Conservation (phyloP, 1,140 invertebrate genomes). For the Magallana gigas region DNA sequence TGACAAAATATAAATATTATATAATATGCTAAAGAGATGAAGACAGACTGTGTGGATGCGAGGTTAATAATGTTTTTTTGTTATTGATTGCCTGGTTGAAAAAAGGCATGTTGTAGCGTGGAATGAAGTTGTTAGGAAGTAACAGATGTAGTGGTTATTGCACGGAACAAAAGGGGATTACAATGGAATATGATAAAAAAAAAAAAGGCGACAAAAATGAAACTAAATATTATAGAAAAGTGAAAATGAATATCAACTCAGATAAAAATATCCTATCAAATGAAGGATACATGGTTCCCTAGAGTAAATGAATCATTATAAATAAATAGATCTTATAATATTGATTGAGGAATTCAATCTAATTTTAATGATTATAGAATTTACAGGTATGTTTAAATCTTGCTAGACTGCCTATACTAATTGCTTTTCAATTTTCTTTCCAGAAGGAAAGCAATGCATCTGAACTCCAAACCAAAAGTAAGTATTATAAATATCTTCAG, state of each 20-base stretch:
- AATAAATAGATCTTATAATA: too few species aligned
- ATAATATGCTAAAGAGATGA: background rate
- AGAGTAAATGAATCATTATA: too few species aligned
- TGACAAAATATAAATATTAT: background rate
- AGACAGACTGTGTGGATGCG: background rate
- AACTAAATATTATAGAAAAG: too few species aligned
- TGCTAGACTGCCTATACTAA: too few species aligned
- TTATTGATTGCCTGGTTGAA: background rate
- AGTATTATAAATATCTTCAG: background rate
- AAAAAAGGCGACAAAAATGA: too few species aligned
- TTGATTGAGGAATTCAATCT: too few species aligned
- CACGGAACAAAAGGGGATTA: background rate
- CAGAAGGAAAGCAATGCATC: background rate
- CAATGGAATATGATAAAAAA: background rate
- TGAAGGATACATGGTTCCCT: too few species aligned
- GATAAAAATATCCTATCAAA: too few species aligned
- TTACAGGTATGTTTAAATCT: too few species aligned
- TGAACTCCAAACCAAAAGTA: conserved; percentile 14
- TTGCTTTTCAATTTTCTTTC: background rate
- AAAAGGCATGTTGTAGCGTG: background rate
- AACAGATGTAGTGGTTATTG: conserved; percentile 10
- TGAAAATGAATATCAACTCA: too few species aligned
- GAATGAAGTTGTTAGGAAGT: background rate
- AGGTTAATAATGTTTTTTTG: background rate
- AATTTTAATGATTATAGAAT: too few species aligned